Percentiles rank a stretch among this genome's conserved stretches.
These are phyloP conservation scores for Caenorhabditis becei DNA, from an alignment of 2,888 invertebrate species.

Conservation along the genomic window DNA sequence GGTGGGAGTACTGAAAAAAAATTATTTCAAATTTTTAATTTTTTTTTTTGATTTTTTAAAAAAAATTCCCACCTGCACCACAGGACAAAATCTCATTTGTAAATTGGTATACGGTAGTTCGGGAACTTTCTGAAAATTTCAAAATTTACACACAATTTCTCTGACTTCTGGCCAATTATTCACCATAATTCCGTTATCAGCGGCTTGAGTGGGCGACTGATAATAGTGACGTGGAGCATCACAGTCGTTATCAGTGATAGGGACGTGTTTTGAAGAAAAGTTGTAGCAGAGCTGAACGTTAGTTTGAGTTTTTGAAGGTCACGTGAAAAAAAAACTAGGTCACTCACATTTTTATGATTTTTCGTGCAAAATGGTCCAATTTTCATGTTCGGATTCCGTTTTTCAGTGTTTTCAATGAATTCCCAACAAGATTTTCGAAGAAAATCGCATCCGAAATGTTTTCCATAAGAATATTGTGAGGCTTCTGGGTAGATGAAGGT, in stretches of 20 bases:
- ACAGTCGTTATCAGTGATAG: neutral
- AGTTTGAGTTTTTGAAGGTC: no score
- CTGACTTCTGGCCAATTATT: no score
- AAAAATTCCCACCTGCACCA: neutral
- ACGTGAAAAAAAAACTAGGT: neutral
- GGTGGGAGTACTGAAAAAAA: constrained; percentile 3
- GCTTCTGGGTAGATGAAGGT: constrained; percentile 59
- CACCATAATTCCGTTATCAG: constrained; percentile 17
- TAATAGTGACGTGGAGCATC: constrained; percentile 1
- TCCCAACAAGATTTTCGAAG: constrained; percentile 67
- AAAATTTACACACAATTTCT: neutral
- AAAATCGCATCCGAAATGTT: constrained; percentile 71
- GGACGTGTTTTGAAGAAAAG: neutral
- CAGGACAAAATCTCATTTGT: neutral
- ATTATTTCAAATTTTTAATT: neutral
- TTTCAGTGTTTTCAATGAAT: constrained; percentile 46
- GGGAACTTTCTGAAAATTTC: neutral
- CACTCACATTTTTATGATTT: constrained; percentile 23
- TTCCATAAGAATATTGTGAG: constrained; percentile 66
- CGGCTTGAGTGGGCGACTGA: neutral
- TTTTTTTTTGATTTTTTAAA: neutral
- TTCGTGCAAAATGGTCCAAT: constrained; percentile 42
- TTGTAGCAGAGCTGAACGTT: constrained; percentile 30
- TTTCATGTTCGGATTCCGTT: neutral
- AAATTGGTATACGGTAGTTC: constrained; percentile 1